These are phyloP conservation scores for Scolopax bukidnonensis DNA, from an alignment of 2,797 vertebrate species.

Conservation along the genomic window DNA sequence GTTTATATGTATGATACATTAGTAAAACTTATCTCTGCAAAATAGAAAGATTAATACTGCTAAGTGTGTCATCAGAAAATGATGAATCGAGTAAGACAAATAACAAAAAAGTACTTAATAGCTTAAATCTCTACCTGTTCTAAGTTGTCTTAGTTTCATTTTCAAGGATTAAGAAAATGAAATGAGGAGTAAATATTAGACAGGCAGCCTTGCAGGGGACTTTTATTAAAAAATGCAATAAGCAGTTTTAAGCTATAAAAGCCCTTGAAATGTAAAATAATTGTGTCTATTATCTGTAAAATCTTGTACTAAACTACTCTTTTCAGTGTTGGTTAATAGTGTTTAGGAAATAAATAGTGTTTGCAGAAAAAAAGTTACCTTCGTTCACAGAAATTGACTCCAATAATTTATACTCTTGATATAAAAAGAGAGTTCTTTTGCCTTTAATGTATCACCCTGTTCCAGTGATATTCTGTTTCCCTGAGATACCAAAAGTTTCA, in stretches of 20 bases:
- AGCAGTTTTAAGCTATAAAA: background rate
- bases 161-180: conserved; percentile 19
- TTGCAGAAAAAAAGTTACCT: background rate
- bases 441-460: background rate
- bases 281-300: background rate
- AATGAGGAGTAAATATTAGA: background rate
- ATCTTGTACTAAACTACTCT: background rate
- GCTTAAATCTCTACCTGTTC: conserved; percentile 34
- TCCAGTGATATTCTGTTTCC: background rate
- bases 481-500: background rate
- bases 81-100: conserved; percentile 21
- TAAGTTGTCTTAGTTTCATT: conserved; percentile 1
- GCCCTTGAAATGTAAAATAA: background rate
- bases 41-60: conserved; percentile 39
- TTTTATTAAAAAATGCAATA: background rate
- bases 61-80: conserved; percentile 15
- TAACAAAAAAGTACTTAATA: conserved; percentile 20
- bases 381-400: background rate
- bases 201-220: background rate
- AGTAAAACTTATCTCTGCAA: conserved; percentile 60
- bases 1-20: background rate
- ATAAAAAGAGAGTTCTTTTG: background rate
- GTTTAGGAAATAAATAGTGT: background rate
- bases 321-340: background rate
- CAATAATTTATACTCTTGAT: background rate